A percentile compares a stretch with the other conserved stretches of the same genome.
Conservation (phyloP, 2,797 vertebrate genomes). For the Amniataba percoides region DNA sequence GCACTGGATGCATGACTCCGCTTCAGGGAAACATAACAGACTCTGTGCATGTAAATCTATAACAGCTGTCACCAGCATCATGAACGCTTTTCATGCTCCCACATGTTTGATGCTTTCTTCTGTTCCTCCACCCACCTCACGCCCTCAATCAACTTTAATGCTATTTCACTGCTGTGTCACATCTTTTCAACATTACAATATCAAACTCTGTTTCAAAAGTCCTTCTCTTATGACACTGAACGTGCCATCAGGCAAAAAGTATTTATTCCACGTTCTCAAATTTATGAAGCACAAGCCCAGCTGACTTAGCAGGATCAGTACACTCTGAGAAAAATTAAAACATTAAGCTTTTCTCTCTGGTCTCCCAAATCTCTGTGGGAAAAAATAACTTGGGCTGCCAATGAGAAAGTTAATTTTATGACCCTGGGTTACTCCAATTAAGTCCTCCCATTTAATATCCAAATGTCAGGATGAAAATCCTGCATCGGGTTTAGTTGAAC, state of each 20-base stretch:
- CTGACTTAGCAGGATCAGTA: slow-evolving; percentile 19
- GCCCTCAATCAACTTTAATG: background rate
- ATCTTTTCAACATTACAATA: slow-evolving; percentile 1
- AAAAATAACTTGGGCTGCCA: background rate
- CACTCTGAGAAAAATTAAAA: background rate
- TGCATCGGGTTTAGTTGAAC: background rate
- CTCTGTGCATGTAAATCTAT: background rate
- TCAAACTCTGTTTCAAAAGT: slow-evolving; percentile 9
- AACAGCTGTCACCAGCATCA: background rate
- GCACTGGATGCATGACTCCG: background rate
- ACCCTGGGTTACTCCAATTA: background rate
- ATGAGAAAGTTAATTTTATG: background rate
- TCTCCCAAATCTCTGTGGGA: slow-evolving; percentile 13
- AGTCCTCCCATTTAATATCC: background rate
- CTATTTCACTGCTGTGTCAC: slow-evolving; percentile 5
- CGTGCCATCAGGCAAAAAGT: slow-evolving; percentile 7
- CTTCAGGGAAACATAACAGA: background rate
- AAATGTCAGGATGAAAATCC: background rate
- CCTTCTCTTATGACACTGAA: slow-evolving; percentile 1
- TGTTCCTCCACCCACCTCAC: background rate
- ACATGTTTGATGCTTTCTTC: background rate
- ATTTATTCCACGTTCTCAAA: slow-evolving; percentile 20
- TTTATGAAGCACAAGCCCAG: slow-evolving; percentile 20
- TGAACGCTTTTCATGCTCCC: background rate
- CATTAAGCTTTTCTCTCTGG: slow-evolving; percentile 1